These are phyloP conservation scores for Atherinomorus stipes DNA, from an alignment of 2,113 vertebrate genomes.

Conservation along the genomic window DNA sequence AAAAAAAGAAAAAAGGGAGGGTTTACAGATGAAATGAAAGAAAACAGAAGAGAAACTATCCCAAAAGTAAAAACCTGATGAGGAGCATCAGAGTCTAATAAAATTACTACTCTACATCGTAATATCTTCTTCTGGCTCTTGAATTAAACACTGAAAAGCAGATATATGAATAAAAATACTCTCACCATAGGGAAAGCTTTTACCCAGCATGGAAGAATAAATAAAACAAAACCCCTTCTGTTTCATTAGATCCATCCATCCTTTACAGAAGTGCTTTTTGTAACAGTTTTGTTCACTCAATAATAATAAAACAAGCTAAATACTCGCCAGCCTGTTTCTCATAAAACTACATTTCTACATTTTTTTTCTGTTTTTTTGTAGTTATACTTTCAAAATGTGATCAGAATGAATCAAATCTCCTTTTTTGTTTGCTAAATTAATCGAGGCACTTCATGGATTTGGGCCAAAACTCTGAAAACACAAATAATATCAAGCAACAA, in stretches of 20 bases:
- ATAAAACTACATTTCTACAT: conserved; percentile 10
- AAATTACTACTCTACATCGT: conserved; percentile 40
- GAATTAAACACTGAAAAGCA: conserved; percentile 64
- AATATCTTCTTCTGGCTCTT: conserved; percentile 58
- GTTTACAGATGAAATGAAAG: conserved; percentile 24
- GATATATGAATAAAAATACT: conserved; percentile 70
- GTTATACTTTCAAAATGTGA: conserved; percentile 71
- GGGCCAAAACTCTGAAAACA: conserved; percentile 48
- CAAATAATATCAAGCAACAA: conserved; percentile 7
- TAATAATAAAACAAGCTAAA: background rate
- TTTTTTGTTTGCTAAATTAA: conserved; percentile 40
- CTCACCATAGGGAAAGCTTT: conserved; percentile 83
- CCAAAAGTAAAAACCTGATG: conserved; percentile 35
- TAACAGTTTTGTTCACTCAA: conserved; percentile 30
- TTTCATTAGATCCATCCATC: conserved; percentile 64
- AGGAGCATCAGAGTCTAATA: conserved; percentile 10
- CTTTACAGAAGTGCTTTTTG: conserved; percentile 71
- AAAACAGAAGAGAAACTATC: conserved; percentile 33
- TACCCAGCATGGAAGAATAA: conserved; percentile 78
- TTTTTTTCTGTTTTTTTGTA: conserved; percentile 6
- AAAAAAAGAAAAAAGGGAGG: background rate
- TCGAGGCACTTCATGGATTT: conserved; percentile 73
- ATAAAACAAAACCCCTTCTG: conserved; percentile 64
- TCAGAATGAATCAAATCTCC: conserved; percentile 43
- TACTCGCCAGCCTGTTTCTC: conserved; percentile 6